Percentiles rank a stretch among this genome's conserved stretches.
Conservation (phyloP, 1,140 invertebrate species). For the Danaus melanippus region DNA sequence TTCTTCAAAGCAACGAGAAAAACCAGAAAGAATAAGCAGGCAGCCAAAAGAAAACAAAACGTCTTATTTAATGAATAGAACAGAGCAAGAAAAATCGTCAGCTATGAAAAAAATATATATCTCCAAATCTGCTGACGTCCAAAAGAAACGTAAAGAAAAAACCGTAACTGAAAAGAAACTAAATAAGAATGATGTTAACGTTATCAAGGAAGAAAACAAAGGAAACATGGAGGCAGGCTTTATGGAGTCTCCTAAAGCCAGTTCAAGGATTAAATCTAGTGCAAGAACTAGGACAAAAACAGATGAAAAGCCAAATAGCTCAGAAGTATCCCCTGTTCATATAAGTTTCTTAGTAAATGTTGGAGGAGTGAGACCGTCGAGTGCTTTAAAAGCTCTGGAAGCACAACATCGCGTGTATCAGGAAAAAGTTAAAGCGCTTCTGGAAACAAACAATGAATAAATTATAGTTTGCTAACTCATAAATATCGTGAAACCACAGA, state of each 20-base stretch:
- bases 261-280: conserved; percentile 22
- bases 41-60: conserved; percentile 25
- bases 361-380: conserved; percentile 39
- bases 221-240: conserved; percentile 3
- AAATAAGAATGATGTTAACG: conserved; percentile 4
- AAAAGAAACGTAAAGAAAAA: conserved; percentile 20
- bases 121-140: conserved; percentile 30
- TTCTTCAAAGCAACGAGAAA: conserved; percentile 18
- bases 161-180: conserved; percentile 11
- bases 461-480: no score
- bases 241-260: not conserved
- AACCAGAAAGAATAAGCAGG: conserved; percentile 14
- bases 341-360: conserved; percentile 54
- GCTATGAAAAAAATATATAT: conserved; percentile 29
- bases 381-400: conserved; percentile 42
- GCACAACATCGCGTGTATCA: conserved; percentile 59
- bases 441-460: no score
- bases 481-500: no score
- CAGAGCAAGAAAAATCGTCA: conserved; percentile 24
- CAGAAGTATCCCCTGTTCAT: conserved; percentile 33
- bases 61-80: conserved; percentile 50
- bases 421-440: conserved; percentile 42
- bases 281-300: conserved; percentile 26
- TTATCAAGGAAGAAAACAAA: conserved; percentile 10
- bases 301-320: conserved; percentile 10